phyloP scores from a whole-genome alignment of 2,113 vertebrate genomes.

The Collichthys lucidus region DNA sequence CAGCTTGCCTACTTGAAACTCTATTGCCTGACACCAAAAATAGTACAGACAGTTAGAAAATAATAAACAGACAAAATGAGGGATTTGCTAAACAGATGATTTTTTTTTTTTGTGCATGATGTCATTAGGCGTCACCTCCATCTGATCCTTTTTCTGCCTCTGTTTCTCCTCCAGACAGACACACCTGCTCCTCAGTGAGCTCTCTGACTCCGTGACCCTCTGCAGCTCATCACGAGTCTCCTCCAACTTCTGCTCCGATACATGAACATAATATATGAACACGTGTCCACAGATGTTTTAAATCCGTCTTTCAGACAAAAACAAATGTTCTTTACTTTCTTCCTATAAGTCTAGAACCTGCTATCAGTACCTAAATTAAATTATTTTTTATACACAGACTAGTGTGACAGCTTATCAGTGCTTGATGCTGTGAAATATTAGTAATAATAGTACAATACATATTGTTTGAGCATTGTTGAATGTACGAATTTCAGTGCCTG shows the following conservation, averaged over 20 bases:
- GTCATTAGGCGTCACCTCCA: slow-evolving; percentile 53
- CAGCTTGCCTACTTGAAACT: slow-evolving; percentile 49
- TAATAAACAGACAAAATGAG: not conserved
- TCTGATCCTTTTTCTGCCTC: slow-evolving; percentile 68
- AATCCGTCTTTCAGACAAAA: not conserved
- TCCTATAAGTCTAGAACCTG: not conserved
- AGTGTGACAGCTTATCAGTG: no score
- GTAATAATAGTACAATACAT: no score
- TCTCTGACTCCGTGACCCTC: slow-evolving; percentile 67
- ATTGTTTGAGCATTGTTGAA: no score
- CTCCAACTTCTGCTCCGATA: slow-evolving; percentile 78
- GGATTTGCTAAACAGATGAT: not conserved
- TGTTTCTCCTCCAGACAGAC: slow-evolving; percentile 74
- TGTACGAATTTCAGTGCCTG: no score
- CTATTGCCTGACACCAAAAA: slow-evolving; percentile 34
- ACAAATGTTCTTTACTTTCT: not conserved
- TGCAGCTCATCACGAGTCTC: slow-evolving; percentile 80
- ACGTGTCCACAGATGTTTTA: not conserved
- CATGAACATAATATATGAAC: slow-evolving; percentile 8
- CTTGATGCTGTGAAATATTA: no score
- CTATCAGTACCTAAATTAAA: no score
- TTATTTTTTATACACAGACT: no score
- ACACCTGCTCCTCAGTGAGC: slow-evolving; percentile 73
- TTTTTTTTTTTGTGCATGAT: not conserved
- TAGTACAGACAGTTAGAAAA: not conserved